Evolutionary conservation across 2,888 invertebrate species (phyloP).

Genomic region (Brachypterus glaber): DNA sequence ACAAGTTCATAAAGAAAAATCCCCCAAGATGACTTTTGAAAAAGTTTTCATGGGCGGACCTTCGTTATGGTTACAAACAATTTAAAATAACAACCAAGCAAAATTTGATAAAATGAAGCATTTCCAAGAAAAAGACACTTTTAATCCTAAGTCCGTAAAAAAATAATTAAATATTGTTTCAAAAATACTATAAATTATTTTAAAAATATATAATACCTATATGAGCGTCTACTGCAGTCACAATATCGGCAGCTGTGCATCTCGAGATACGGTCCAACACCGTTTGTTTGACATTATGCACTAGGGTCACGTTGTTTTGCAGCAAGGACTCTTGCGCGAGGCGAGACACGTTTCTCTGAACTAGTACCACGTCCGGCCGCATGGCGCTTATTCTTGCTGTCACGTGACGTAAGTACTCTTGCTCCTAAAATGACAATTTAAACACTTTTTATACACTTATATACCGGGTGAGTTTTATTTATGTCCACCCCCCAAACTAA

Average conservation of each 20-base stretch:
- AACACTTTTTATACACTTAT: background rate
- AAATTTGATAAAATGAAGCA: too few relatives aligned
- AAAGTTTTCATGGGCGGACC: too few relatives aligned
- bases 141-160: too few relatives aligned
- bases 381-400: slow-evolving; percentile 77
- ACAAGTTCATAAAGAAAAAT: too few relatives aligned
- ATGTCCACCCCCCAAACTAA: too few relatives aligned
- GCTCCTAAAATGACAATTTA: slow-evolving; percentile 49
- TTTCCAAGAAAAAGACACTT: too few relatives aligned
- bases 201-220: too few relatives aligned
- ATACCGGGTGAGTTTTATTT: slow-evolving; percentile 1
- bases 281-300: slow-evolving; percentile 72
- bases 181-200: too few relatives aligned
- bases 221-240: slow-evolving; percentile 80
- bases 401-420: slow-evolving; percentile 74
- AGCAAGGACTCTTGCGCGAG: slow-evolving; percentile 79
- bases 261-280: slow-evolving; percentile 72
- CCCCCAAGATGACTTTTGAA: too few relatives aligned
- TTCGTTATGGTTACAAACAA: too few relatives aligned
- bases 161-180: too few relatives aligned
- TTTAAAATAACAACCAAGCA: too few relatives aligned
- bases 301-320: slow-evolving; percentile 71
- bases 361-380: slow-evolving; percentile 79
- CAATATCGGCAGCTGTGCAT: slow-evolving; percentile 74
- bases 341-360: slow-evolving; percentile 78